Conservation (phyloP, 2,113 vertebrate genomes). For the Notarius lentiginosus region DNA sequence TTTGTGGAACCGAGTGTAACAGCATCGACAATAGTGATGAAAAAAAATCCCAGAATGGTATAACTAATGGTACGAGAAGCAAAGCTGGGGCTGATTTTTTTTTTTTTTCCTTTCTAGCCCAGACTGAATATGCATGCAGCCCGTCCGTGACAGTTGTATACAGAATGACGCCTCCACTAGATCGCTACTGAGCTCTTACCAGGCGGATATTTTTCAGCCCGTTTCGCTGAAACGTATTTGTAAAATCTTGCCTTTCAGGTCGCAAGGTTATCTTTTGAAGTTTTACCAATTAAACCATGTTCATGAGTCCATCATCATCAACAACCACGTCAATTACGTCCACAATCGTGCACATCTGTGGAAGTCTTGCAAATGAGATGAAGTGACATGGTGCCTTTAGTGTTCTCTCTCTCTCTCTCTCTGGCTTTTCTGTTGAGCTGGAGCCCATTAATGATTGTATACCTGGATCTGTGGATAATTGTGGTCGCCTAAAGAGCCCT, state of each 20-base stretch:
- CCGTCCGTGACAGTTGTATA: background rate
- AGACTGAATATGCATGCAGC: background rate
- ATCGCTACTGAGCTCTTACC: too few relatives aligned
- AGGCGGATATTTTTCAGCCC: too few relatives aligned
- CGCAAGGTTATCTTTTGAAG: background rate
- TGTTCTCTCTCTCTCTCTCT: too few relatives aligned
- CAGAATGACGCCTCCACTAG: background rate
- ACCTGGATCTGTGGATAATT: slow-evolving; percentile 36
- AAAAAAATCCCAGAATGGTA: background rate
- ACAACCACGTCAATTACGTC: background rate
- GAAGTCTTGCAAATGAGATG: background rate
- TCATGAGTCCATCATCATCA: background rate
- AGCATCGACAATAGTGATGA: background rate
- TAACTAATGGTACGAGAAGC: background rate
- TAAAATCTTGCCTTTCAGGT: too few relatives aligned
- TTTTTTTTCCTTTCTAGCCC: background rate
- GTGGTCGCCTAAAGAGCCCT: slow-evolving; percentile 13
- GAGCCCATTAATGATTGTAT: background rate
- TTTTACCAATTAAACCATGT: background rate
- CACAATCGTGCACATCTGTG: background rate
- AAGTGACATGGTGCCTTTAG: background rate
- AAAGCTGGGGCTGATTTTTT: background rate
- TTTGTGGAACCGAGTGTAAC: background rate
- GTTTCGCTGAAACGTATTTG: too few relatives aligned
- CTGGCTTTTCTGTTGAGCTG: background rate